Base-by-base conservation (phyloP, 2,797 vertebrate species). In the Pampus argenteus region DNA sequence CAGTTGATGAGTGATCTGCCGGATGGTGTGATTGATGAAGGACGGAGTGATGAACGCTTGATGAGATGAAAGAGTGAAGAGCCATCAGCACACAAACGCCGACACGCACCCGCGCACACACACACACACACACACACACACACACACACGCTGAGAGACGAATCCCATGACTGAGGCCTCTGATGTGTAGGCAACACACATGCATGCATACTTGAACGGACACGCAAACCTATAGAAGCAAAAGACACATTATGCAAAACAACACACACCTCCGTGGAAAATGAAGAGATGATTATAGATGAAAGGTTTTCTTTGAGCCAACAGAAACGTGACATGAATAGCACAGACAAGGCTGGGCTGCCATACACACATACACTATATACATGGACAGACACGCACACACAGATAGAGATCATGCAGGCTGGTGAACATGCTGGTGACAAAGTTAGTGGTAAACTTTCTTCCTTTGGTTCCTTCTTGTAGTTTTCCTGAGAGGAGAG, bases 31-130 rank as follows among this genome's bases (percentile, higher is more conserved):
- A 92, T 88, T 88, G 92, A 92, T 92, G 91, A 91, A 81, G 78
- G 86, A 89, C 17, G 10, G 80, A 85, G 84, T 84, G 90, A 92
- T 89, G 91, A 92, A 84, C 81, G 77, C 89, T 89, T 89, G 85
- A 91, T 81, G 89, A 90, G 89, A 93, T 91, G 88, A 93, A 91
- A 89, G 90, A 83, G 79, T 83, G 87, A 86, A 88, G 88, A 87
- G 89, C 79, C 77, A 86, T 85, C 76, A 65, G 76, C 73, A 64
- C 15, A 8, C 76, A 79, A 67, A 84, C 57, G 34, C 64, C 6
- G 1, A 55, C 61, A 64, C 64, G 18, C 40, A 59, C n/a, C n/a
- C n/a, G n/a, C n/a, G n/a, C n/a, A n/a, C n/a, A n/a, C 58, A 28
- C 44, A 54, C 71, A 20, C 71, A 58, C 68, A 47, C 70, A 64